Base-by-base conservation (phyloP, 2,888 invertebrate species). In the Tryphoninae sp. region DNA sequence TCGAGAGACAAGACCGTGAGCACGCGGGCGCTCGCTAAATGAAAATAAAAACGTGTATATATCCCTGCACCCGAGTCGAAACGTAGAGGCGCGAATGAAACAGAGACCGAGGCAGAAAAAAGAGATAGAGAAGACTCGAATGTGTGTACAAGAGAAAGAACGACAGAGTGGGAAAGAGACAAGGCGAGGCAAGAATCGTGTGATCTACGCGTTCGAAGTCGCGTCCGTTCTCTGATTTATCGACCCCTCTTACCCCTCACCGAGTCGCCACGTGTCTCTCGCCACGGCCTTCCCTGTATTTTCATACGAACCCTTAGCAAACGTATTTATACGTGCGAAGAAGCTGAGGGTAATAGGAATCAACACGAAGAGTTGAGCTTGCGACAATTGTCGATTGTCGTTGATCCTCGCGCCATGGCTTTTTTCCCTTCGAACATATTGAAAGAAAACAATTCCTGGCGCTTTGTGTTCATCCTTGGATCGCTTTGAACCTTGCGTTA, bases 221-320 rank as follows among this genome's bases (percentile, higher is more conserved):
- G 81, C 84, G 83, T 82, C 86, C 86, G 86, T 82, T 71, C 86
- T 83, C 86, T 87, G 87, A 88, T 88, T 88, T 88, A 88, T 88
- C 86, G 86, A 84, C 81, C 84, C 83, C 84, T 75, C 80, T 53
- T 65, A 82, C 83, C 80, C 82, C 79, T 79, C 83, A 75, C 73
- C 82, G 75, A 79, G 78, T 76, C 80, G 58, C 76, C 80, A 75
- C 65, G 67, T 78, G 76, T 82, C 75, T 51, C 68, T 42, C 71
- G 13, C 62, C 51, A 68, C 73, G 64, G 73, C 61, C 58, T 65
- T 65, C 73, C 64, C 72, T 40, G 69, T 75, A 53, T 61, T 78
- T 69, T 65, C 58, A 58, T 76, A 42, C 67, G 73, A 72, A 69
- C 73, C 79, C 79, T 79, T 79, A 76, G 26, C 49, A n/a, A 22